Base-by-base conservation (phyloP, 37 sponge, comb jelly and placozoan genomes). In the Halichondria panicea region DNA sequence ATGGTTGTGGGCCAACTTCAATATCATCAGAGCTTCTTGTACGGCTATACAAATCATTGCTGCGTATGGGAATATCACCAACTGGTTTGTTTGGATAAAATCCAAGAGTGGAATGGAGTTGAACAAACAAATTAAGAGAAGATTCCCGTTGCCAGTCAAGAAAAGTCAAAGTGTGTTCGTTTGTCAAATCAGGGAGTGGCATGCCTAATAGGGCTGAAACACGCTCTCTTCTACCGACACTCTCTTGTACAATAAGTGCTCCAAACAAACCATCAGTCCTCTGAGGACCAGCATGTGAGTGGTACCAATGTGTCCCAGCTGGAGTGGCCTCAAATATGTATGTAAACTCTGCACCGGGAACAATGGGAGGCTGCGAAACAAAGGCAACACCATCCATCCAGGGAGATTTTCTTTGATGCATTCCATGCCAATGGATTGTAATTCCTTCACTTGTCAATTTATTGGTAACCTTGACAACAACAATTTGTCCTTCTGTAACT, bases 281-380 rank as follows among this genome's bases (percentile, higher is more conserved):
- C 55, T 92, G 88, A 42, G 84, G 66, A 4, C 88, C 88, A 45
- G 57, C 70, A 68, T 92, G 92, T 22, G 92, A 78, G 58, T 92
- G 92, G 63, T 92, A 92, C 92, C 92, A 92, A 77, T 79, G 79
- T n/a, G 92, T 92, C 0, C 92, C 92, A 70, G 84, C 35, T 27
- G 78, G 84, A 21, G 28, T 66, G 27, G 88, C 87, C 43, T 43
- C 79, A 67, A 92, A 92, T 1, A 60, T 68, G 67, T 92, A 92
- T 6, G 43, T 69, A 55, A 84, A 87, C 9, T 39, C 45, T 43
- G 69, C 62, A 3, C 46, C 71, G 12, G 92, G 66, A 1, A 4
- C 31, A 32, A 92, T 92, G 15, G 80, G 84, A 53, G 70, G 76
- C 32, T 92, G 92, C 12, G 92, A 83, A 21, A 92, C 46, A 2